These are phyloP conservation scores for Gouania willdenowi DNA, from an alignment of 2,797 vertebrate species.

Conservation along the genomic window DNA sequence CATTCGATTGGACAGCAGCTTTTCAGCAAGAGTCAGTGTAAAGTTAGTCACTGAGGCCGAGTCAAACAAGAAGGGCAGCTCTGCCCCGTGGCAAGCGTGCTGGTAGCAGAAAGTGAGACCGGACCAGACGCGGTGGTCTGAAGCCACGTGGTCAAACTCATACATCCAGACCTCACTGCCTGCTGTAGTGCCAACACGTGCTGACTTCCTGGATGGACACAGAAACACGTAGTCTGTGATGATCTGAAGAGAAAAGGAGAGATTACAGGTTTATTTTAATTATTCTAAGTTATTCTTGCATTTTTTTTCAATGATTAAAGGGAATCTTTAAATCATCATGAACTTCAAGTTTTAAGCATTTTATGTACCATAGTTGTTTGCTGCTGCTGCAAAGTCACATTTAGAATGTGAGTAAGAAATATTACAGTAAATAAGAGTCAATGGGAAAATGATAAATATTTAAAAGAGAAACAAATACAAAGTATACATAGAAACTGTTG, in stretches of 20 bases:
- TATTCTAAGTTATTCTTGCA: too few relatives aligned
- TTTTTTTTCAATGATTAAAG: too few relatives aligned
- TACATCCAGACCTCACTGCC: conserved; percentile 70
- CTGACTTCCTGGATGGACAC: conserved; percentile 69
- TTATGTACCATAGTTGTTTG: too few relatives aligned
- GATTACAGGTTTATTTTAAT: too few relatives aligned
- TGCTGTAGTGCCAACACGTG: conserved; percentile 23
- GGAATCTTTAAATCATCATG: too few relatives aligned
- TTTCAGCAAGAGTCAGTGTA: conserved; percentile 58
- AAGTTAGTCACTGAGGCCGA: conserved; percentile 70
- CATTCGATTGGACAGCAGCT: conserved; percentile 70
- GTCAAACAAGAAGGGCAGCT: conserved; percentile 75
- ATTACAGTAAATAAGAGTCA: too few relatives aligned
- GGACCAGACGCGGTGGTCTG: conserved; percentile 67
- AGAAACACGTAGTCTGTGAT: conserved; percentile 77
- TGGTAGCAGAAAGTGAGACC: conserved; percentile 68
- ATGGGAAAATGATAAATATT: too few relatives aligned
- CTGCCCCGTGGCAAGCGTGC: conserved; percentile 72
- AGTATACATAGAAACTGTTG: too few relatives aligned
- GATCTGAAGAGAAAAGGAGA: conserved; percentile 69
- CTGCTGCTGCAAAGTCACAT: too few relatives aligned
- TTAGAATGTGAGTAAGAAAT: too few relatives aligned
- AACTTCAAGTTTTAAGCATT: too few relatives aligned
- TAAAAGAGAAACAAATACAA: too few relatives aligned
- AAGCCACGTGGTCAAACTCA: conserved; percentile 71